Evolutionary conservation across 37 sponge, comb jelly and placozoan genomes (phyloP).

Genomic region (Cladorhizidae sp.): DNA sequence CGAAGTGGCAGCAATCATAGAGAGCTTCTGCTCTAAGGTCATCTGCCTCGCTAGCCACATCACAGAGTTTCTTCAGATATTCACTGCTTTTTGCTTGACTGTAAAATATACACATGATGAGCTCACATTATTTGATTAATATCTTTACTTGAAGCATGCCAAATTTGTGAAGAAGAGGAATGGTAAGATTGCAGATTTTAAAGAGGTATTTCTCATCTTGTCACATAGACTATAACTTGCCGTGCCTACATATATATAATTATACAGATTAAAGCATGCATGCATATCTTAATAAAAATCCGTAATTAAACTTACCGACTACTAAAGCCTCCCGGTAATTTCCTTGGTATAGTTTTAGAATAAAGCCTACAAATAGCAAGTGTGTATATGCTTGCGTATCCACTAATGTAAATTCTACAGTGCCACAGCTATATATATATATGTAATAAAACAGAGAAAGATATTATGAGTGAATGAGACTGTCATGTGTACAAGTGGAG

Average conservation of each 20-base stretch:
- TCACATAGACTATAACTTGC: slow-evolving; percentile 31
- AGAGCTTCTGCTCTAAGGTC: slow-evolving; percentile 72
- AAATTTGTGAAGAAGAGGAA: slow-evolving; percentile 41
- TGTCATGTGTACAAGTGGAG: no score
- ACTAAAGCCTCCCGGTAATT: slow-evolving; percentile 36
- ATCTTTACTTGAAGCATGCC: slow-evolving; percentile 9
- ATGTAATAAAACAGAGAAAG: no score
- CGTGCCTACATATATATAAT: slow-evolving; percentile 20
- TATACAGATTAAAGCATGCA: no score
- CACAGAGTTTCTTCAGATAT: slow-evolving; percentile 42
- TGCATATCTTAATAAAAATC: no score
- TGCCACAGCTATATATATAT: slow-evolving; percentile 41
- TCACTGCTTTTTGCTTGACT: slow-evolving; percentile 10
- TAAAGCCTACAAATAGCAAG: slow-evolving; percentile 59
- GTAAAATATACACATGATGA: background rate
- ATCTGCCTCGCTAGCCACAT: slow-evolving; percentile 60
- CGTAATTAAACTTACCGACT: slow-evolving; percentile 17
- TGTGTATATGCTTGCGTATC: slow-evolving; percentile 54
- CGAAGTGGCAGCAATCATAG: slow-evolving; percentile 66
- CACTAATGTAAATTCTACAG: slow-evolving; percentile 45
- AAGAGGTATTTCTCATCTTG: slow-evolving; percentile 43
- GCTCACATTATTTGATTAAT: background rate
- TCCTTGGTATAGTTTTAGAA: slow-evolving; percentile 56
- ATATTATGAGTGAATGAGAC: no score
- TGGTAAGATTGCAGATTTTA: slow-evolving; percentile 48